A percentile compares a stretch with the other conserved stretches of the same genome.
phyloP scores from a whole-genome alignment of 1,140 invertebrate species.

The Hyles vespertilio region DNA sequence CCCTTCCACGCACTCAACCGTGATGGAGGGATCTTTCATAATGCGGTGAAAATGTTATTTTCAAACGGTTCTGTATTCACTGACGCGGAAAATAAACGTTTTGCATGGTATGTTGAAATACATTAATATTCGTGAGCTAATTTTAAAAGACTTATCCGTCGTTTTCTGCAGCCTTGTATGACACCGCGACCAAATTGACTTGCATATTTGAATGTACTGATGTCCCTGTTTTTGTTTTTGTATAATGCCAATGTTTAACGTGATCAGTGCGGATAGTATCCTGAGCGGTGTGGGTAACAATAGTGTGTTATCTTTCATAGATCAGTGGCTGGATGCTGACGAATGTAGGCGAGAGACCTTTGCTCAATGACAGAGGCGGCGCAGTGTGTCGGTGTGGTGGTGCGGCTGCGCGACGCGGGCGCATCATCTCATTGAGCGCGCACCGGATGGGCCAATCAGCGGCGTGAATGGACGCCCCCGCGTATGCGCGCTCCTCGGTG shows the following conservation, averaged over 20 bases:
- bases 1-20: conserved; percentile 30
- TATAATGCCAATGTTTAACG: no score
- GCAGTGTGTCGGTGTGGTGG: conserved; percentile 11
- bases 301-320: not conserved
- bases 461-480: conserved; percentile 71
- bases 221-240: no score
- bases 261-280: no score
- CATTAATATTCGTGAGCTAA: conserved; percentile 9
- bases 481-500: conserved; percentile 41
- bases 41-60: conserved; percentile 48
- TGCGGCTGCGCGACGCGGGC: conserved; percentile 41
- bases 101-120: conserved; percentile 21
- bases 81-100: conserved; percentile 44
- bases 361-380: conserved; percentile 71
- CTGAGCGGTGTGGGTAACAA: not conserved
- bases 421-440: conserved; percentile 72
- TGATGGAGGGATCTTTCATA: conserved; percentile 41
- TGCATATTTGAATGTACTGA: no score
- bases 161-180: no score
- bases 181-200: no score
- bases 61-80: conserved; percentile 37
- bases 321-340: conserved; percentile 24
- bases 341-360: conserved; percentile 70
- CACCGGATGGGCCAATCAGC: conserved; percentile 73
- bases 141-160: no score